phyloP scores from a whole-genome alignment of 2,113 vertebrate genomes.

The Empidonax traillii region DNA sequence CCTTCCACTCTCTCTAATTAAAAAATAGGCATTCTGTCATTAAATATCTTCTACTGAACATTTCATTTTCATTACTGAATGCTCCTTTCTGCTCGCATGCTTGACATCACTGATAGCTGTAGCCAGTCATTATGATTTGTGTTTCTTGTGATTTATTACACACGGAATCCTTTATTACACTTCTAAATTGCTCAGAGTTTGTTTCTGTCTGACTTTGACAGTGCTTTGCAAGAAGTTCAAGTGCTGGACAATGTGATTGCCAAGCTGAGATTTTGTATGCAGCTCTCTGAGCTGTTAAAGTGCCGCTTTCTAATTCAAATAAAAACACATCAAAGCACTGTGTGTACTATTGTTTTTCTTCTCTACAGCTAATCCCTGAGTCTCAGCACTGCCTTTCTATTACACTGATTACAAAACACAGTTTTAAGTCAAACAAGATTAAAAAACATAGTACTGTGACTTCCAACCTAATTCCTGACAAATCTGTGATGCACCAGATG shows the following conservation, averaged over 20 bases:
- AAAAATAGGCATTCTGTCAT: neutral
- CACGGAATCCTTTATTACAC: neutral
- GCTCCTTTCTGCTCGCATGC: neutral
- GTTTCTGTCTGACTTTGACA: neutral
- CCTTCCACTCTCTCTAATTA: neutral
- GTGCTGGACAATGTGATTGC: neutral
- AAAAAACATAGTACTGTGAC: slow-evolving; percentile 6
- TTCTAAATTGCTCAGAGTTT: neutral
- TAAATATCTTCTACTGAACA: neutral
- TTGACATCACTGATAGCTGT: neutral
- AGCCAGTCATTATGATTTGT: neutral
- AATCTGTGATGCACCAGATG: slow-evolving; percentile 57
- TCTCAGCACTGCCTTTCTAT: neutral
- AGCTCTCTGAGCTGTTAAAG: neutral
- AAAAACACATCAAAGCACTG: neutral
- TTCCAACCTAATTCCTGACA: slow-evolving; percentile 50
- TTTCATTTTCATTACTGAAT: slow-evolving; percentile 5
- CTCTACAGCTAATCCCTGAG: neutral
- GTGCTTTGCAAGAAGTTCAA: neutral
- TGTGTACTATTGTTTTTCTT: neutral
- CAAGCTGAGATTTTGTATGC: neutral
- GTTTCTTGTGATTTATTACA: slow-evolving; percentile 15
- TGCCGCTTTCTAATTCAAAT: neutral
- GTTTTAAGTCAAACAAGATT: slow-evolving; percentile 55
- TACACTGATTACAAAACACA: slow-evolving; percentile 46